Evolutionary conservation across 2,797 vertebrate genomes (phyloP), one percentile per base, ranked within the genome.

Genomic region (Sciurus vulgaris): DNA sequence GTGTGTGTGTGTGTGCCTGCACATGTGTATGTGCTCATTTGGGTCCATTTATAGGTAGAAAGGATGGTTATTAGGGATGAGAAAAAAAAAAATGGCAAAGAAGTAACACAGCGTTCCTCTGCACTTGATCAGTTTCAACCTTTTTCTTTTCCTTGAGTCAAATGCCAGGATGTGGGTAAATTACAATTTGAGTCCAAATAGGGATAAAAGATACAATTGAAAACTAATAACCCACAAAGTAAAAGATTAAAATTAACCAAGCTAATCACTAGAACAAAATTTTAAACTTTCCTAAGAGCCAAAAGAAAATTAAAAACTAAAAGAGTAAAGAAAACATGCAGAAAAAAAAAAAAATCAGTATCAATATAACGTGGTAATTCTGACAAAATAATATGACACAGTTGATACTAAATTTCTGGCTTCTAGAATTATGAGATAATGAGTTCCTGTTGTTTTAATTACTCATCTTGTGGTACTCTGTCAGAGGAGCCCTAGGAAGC

Each of bases 271-370:
- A 56, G 54, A 67, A 83, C 4, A 85, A 51, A 70, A 44, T 1
- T 49, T 76, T 47, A 54, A 89, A 38, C 10, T 17, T 89, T 78
- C 33, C n/a, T 72, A 86, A 83, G 81, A 65, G 73, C 41, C 24
- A 38, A 41, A 86, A 73, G 35, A 72, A 89, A 51, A 41, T 4
- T 8, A 65, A 54, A 89, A 84, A 33, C 33, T 35, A 56, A 65
- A 93, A 11, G 10, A 88, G 28, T 11, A 41, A 67, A 61, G 44
- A 74, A 33, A 56, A 70, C 30, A 38, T 13, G 47, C 44, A 72
- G 11, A 56, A 54, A 65, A 78, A 76, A 72, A 83, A 72, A 82
- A 93, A 56, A n/a, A 69, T 10, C 17, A 22, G 6, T 14, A 72
- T 67, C 51, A 72, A 77, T 14, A 28, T 24, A 49, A 51, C 20